Evolutionary conservation across 2,888 invertebrate genomes (phyloP).

Genomic region (Cylindroiulus punctatus): DNA sequence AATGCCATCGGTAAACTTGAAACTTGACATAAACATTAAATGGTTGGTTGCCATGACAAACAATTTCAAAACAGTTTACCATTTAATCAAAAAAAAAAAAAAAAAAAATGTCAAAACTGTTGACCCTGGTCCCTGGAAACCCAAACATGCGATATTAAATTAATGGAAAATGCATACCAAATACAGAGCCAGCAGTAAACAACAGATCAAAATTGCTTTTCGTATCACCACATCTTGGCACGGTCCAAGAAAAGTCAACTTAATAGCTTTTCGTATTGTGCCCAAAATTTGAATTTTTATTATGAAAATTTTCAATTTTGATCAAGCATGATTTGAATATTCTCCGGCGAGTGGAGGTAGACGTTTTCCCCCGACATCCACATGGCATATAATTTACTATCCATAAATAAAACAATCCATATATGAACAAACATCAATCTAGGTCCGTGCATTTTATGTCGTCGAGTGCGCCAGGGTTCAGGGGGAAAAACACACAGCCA

Average conservation of each 20-base stretch:
- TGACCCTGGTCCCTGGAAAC: neutral
- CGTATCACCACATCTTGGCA: neutral
- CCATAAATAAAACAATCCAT: constrained; percentile 43
- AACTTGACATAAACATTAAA: neutral
- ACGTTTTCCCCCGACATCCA: neutral
- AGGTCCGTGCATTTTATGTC: neutral
- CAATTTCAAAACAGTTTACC: neutral
- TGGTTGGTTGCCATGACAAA: neutral
- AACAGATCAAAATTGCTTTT: neutral
- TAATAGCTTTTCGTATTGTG: constrained; percentile 24
- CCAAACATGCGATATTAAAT: neutral
- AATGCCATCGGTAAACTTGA: too few relatives aligned
- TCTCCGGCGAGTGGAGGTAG: neutral
- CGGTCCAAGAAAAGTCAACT: neutral
- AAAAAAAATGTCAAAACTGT: neutral
- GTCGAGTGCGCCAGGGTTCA: neutral
- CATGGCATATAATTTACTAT: constrained; percentile 30
- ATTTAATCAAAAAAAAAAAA: neutral
- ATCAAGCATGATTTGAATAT: constrained; percentile 33
- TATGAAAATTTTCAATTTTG: constrained; percentile 37
- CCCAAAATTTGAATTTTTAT: constrained; percentile 2
- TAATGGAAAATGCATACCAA: neutral
- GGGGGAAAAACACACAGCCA: neutral
- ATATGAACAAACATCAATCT: constrained; percentile 40
- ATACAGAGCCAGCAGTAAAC: neutral